These are phyloP conservation scores for Sarcophaga rosellei DNA, from an alignment of 2,888 invertebrate genomes.

Conservation along the genomic window DNA sequence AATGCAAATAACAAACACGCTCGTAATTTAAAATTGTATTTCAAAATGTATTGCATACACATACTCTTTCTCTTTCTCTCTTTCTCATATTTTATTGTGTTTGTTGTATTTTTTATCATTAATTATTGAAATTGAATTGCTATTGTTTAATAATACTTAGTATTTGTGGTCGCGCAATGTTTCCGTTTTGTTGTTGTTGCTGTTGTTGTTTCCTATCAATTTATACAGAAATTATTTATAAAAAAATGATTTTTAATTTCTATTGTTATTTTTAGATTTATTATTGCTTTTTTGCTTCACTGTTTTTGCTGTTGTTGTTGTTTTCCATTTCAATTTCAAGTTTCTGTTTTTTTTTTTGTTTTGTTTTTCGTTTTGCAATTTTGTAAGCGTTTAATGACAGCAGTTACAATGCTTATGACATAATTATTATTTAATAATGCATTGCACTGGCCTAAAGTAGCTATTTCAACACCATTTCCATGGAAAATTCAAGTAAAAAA, in stretches of 20 bases:
- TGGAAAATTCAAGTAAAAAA: neutral
- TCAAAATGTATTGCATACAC: too few species aligned
- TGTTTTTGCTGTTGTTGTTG: neutral
- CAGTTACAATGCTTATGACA: neutral
- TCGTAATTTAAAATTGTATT: neutral
- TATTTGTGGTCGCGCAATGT: too few species aligned
- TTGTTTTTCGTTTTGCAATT: too few species aligned
- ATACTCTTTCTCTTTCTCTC: too few species aligned
- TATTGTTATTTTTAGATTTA: neutral
- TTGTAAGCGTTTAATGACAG: neutral
- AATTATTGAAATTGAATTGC: neutral
- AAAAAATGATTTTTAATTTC: neutral
- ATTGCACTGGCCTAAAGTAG: neutral
- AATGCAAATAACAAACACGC: neutral
- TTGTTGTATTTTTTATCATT: neutral
- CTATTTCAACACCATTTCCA: constrained; percentile 5
- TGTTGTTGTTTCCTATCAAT: neutral
- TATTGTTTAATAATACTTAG: neutral
- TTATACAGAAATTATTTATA: neutral
- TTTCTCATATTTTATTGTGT: neutral
- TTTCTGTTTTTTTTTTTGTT: neutral
- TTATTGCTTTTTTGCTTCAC: too few species aligned
- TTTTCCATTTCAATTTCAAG: neutral
- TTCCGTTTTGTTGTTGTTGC: neutral
- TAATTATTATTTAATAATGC: constrained; percentile 1